Evolutionary conservation across 2,888 invertebrate genomes (phyloP).

Genomic region (Zele albiditarsus): DNA sequence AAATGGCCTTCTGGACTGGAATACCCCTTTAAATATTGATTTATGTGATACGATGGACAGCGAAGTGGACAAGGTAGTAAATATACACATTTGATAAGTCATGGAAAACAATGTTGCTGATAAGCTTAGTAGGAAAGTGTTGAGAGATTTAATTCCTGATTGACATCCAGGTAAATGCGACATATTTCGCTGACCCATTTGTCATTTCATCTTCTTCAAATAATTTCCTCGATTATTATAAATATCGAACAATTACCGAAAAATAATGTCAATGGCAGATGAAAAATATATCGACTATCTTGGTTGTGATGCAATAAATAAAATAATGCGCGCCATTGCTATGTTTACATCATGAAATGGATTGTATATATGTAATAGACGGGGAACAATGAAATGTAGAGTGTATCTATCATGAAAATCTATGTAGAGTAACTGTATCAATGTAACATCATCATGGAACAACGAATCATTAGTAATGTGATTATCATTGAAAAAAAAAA

Average conservation of each 20-base stretch:
- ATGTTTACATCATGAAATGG: conserved; percentile 65
- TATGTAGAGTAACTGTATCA: not conserved
- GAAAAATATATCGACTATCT: not conserved
- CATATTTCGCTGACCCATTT: no score
- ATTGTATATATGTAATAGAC: conserved; percentile 65
- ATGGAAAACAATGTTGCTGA: no score
- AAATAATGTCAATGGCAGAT: not conserved
- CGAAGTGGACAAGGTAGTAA: no score
- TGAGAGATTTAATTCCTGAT: no score
- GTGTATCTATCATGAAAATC: conserved; percentile 13
- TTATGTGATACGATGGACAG: no score
- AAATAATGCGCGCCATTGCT: conserved; percentile 57
- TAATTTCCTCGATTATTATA: no score
- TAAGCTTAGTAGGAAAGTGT: no score
- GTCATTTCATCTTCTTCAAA: no score
- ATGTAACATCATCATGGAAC: conserved; percentile 8
- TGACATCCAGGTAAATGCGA: no score
- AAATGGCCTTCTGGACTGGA: no score
- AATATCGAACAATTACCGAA: not conserved
- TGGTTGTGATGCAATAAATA: not conserved
- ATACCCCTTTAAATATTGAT: no score
- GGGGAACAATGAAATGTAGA: conserved; percentile 68
- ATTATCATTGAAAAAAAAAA: not conserved
- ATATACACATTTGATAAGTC: no score
- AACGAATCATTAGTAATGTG: conserved; percentile 10